A percentile compares a stretch with the other conserved stretches of the same genome.
Conservation (phyloP, 2,888 invertebrate species). For the Nemoura dubitans region DNA sequence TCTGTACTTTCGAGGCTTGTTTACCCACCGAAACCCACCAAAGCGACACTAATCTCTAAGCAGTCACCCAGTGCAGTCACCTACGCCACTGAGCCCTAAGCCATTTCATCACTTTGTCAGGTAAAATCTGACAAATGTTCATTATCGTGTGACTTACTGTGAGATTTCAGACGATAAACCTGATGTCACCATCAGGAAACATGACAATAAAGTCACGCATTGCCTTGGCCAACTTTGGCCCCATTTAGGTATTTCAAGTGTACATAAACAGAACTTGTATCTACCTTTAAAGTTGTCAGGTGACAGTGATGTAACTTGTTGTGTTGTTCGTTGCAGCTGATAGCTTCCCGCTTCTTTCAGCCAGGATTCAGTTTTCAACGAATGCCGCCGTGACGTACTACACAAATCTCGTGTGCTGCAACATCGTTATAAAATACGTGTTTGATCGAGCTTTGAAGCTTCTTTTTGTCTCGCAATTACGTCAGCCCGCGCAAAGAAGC, state of each 20-base stretch:
- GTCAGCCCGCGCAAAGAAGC: not conserved
- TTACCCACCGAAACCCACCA: too few species aligned
- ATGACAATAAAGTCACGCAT: not conserved
- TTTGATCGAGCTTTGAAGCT: not conserved
- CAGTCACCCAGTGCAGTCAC: too few species aligned
- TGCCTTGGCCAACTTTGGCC: not conserved
- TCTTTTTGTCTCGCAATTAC: constrained; percentile 18
- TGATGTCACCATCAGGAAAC: not conserved
- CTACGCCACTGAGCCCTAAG: too few species aligned
- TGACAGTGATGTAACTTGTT: not conserved
- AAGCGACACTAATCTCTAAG: too few species aligned
- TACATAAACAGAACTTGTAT: not conserved
- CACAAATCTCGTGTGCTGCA: not conserved
- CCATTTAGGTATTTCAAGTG: not conserved
- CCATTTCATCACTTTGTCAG: too few species aligned
- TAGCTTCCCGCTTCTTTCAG: not conserved
- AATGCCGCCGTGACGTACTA: not conserved
- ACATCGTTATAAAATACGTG: not conserved
- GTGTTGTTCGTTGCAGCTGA: not conserved
- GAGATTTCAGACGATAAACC: not conserved
- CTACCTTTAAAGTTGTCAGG: not conserved
- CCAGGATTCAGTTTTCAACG: not conserved
- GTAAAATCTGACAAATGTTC: too few species aligned
- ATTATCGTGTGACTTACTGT: too few species aligned
- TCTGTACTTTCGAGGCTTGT: too few species aligned